Percentiles rank a stretch among this genome's conserved stretches.
phyloP scores from a whole-genome alignment of 2,797 vertebrate species.

The Echeneis naucrates region DNA sequence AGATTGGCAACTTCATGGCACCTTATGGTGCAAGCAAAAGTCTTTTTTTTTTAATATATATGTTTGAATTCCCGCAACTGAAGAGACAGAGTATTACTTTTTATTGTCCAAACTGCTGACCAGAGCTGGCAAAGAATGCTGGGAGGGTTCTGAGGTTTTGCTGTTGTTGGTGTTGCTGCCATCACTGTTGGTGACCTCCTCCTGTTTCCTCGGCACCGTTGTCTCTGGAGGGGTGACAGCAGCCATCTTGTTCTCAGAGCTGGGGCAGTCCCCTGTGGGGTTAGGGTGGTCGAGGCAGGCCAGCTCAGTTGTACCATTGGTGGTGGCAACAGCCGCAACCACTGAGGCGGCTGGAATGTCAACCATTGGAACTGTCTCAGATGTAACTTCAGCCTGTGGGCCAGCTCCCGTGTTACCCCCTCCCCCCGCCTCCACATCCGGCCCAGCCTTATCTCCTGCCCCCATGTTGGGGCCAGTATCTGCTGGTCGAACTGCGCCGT shows the following conservation, averaged over 20 bases:
- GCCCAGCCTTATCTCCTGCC: conserved; percentile 2
- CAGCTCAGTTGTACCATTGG: conserved; percentile 70
- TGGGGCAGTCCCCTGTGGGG: conserved; percentile 43
- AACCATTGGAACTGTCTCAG: conserved; percentile 45
- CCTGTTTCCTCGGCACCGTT: conserved; percentile 80
- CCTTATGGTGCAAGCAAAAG: conserved; percentile 89
- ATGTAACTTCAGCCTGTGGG: conserved; percentile 46
- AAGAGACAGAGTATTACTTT: conserved; percentile 87
- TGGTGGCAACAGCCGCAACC: conserved; percentile 41
- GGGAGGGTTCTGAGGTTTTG: conserved; percentile 90
- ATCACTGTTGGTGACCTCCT: conserved; percentile 83
- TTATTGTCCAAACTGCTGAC: conserved; percentile 93
- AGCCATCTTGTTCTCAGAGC: conserved; percentile 84
- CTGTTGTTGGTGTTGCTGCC: conserved; percentile 85
- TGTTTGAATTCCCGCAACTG: conserved; percentile 78
- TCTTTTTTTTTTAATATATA: conserved; percentile 80
- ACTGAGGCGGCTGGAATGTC: conserved; percentile 43
- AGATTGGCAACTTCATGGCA: conserved; percentile 98
- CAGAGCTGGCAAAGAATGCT: conserved; percentile 90
- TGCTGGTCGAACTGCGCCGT: conserved; percentile 1
- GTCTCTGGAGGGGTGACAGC: conserved; percentile 85
- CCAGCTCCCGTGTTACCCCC: conserved; percentile 40
- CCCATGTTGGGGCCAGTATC: conserved; percentile 27
- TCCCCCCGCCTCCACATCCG: conserved; percentile 13
- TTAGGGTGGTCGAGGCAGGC: conserved; percentile 46